Base-by-base conservation (phyloP, 2,888 invertebrate species). In the Anorthoa munda region DNA sequence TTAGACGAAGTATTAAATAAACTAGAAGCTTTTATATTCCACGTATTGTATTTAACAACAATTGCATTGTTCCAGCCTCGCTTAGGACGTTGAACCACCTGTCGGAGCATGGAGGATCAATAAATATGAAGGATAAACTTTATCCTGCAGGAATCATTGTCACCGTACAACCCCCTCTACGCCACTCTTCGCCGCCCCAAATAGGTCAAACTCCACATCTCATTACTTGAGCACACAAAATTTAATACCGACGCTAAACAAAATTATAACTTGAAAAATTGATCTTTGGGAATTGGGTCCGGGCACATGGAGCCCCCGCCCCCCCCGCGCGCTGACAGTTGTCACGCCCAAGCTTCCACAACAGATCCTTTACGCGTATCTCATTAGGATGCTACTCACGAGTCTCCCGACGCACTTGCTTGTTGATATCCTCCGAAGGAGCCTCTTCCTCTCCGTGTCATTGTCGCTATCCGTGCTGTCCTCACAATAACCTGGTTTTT, bases 331-430 rank as follows among this genome's bases (percentile, higher is more conserved):
- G 87, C 79, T 91, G 92, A 93, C 93, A 93, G 89, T 90, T 91
- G 90, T 91, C 94, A 95, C 95, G 94, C 95, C 95, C 95, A 88
- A 87, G 70, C 59, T 67, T 76, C 60, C 60, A 75, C 26, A 86
- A 84, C 85, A 84, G 61, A 67, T 67, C 66, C 71, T 70, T 66
- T 53, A 73, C 46, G 70, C 56, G 58, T 18, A 68, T 55, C 90
- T 90, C 51, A 75, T 65, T 66, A 23, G 46, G 63, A 63, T 70
- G 66, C 39, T 75, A 98, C 86, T 86, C 96, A 98, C 98, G 97
- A 98, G 97, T 94, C 97, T 97, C 93, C 98, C 98, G 92, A 98
- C 97, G 94, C 98, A 98, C 94, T 97, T 98, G 95, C 98, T 98
- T 79, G 98, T 98, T 78, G 98, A 98, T 92, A 98, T 97, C 90